Evolutionary conservation across 2,888 invertebrate genomes (phyloP).

Genomic region (Drosophila lutescens): DNA sequence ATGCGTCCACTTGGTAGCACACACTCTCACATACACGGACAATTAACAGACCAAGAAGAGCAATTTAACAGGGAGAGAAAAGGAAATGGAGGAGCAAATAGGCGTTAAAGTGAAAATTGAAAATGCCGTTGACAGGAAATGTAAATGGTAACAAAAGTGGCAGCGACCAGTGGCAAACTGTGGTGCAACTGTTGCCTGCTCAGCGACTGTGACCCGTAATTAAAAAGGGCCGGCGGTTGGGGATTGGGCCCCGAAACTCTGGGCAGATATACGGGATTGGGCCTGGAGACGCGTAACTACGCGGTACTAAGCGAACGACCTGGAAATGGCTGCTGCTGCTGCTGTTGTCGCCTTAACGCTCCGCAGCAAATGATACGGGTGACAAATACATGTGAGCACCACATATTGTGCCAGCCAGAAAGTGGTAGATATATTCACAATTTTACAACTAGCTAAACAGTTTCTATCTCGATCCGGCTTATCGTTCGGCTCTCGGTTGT

Average conservation of each 20-base stretch:
- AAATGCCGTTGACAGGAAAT: slow-evolving; percentile 73
- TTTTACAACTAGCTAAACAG: slow-evolving; percentile 47
- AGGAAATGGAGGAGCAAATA: slow-evolving; percentile 61
- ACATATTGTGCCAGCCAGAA: slow-evolving; percentile 30
- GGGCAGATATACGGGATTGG: slow-evolving; percentile 74
- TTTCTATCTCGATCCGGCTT: slow-evolving; percentile 35
- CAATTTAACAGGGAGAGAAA: slow-evolving; percentile 41
- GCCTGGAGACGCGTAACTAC: slow-evolving; percentile 66
- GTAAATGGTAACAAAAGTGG: slow-evolving; percentile 44
- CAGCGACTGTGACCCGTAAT: slow-evolving; percentile 77
- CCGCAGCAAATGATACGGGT: slow-evolving; percentile 77
- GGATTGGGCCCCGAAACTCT: slow-evolving; percentile 3
- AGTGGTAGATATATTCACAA: slow-evolving; percentile 55
- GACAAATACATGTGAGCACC: slow-evolving; percentile 71
- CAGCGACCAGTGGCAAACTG: slow-evolving; percentile 35
- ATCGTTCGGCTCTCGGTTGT: not conserved
- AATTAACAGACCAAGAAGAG: slow-evolving; percentile 52
- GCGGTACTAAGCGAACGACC: slow-evolving; percentile 22
- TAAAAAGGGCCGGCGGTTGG: slow-evolving; percentile 60
- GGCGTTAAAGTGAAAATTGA: slow-evolving; percentile 77
- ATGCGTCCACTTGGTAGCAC: slow-evolving; percentile 68
- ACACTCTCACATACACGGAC: not conserved
- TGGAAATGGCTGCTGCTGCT: slow-evolving; percentile 34
- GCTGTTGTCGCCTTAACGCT: slow-evolving; percentile 79
- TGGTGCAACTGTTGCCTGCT: slow-evolving; percentile 51